Conservation (phyloP, 2,113 vertebrate genomes). For the Columba livia region DNA sequence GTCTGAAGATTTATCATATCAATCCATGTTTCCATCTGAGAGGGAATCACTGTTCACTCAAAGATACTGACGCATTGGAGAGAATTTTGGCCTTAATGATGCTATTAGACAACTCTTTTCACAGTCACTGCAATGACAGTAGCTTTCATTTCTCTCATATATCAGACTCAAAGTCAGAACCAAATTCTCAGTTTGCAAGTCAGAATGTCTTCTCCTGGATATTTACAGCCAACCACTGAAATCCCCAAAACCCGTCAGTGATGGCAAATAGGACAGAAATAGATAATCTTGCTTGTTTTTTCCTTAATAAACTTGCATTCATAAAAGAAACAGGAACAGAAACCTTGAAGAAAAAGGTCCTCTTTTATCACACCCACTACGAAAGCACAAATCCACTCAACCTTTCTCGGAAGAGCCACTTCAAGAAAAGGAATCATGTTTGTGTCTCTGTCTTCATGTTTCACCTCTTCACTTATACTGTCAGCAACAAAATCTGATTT, state of each 20-base stretch:
- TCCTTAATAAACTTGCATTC: not conserved
- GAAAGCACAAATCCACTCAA: not conserved
- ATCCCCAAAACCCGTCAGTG: not conserved
- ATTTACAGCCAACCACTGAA: conserved; percentile 13
- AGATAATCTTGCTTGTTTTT: not conserved
- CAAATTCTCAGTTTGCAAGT: not conserved
- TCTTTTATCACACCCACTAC: not conserved
- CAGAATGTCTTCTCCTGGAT: not conserved
- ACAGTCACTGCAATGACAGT: not conserved
- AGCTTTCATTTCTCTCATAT: not conserved
- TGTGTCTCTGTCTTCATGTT: not conserved
- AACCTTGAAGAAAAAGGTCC: not conserved
- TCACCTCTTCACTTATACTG: not conserved
- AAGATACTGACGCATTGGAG: not conserved
- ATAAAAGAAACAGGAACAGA: not conserved
- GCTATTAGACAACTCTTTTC: not conserved
- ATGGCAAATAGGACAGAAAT: conserved; percentile 15
- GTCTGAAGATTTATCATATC: not conserved
- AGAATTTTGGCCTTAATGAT: not conserved
- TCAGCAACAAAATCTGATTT: not conserved
- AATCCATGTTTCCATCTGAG: not conserved
- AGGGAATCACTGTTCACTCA: not conserved
- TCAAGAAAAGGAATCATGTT: not conserved
- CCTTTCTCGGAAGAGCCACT: not conserved
- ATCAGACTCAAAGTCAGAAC: not conserved